phyloP scores from a whole-genome alignment of 2,113 vertebrate species.

The Pteronura brasiliensis region DNA sequence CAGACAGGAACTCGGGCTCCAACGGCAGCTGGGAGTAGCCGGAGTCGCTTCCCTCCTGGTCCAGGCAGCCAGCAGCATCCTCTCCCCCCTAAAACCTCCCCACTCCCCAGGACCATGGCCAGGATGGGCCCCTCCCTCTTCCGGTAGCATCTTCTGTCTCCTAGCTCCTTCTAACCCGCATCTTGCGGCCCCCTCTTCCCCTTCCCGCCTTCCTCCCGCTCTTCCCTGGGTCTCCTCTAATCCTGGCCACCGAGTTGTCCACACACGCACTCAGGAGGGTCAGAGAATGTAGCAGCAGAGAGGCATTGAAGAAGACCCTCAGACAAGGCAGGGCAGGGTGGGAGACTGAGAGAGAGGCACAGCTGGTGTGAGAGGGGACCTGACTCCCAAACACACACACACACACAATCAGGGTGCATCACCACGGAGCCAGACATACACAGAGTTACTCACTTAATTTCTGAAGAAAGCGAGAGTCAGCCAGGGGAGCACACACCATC shows the following conservation, averaged over 20 bases:
- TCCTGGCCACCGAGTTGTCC: not conserved
- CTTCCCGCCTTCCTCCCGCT: not conserved
- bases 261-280: not conserved
- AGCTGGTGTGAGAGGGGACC: not conserved
- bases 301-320: not conserved
- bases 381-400: not conserved
- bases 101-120: not conserved
- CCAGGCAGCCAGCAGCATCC: not conserved
- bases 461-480: not conserved
- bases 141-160: not conserved
- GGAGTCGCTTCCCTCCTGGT: not conserved
- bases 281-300: not conserved
- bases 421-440: not conserved
- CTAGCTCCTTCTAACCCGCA: not conserved
- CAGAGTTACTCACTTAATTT: not conserved
- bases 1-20: conserved; percentile 67
- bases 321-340: not conserved
- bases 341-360: not conserved
- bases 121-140: not conserved
- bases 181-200: not conserved
- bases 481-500: not conserved
- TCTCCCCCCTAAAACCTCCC: not conserved
- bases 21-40: conserved; percentile 64
- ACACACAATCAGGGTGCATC: not conserved
- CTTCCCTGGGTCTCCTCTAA: not conserved